Evolutionary conservation across 1,140 invertebrate species (phyloP).

Genomic region (Ctenoplectra terminalis): DNA sequence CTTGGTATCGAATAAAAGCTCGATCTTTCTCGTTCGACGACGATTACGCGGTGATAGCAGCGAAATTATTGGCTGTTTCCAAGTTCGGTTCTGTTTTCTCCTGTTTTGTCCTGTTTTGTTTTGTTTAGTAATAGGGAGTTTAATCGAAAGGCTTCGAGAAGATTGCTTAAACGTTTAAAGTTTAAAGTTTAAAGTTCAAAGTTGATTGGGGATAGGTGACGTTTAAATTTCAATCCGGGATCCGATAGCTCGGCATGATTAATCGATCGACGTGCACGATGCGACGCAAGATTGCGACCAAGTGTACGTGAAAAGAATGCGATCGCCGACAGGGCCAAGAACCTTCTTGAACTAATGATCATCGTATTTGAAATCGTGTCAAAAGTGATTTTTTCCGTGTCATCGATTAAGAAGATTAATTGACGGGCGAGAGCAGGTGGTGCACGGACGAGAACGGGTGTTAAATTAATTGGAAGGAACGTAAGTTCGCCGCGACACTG

Average conservation of each 20-base stretch:
- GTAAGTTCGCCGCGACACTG: not conserved
- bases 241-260: not conserved
- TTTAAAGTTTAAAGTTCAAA: too few relatives aligned
- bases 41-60: not conserved
- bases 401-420: constrained; percentile 11
- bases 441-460: not conserved
- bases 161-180: too few relatives aligned
- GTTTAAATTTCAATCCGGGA: too few relatives aligned
- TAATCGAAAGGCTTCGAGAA: too few relatives aligned
- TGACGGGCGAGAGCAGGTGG: not conserved
- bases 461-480: constrained; percentile 31
- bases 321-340: not conserved
- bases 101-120: not conserved
- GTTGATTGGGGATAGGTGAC: too few relatives aligned
- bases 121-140: too few relatives aligned
- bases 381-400: constrained; percentile 4
- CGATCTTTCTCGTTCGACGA: constrained; percentile 17
- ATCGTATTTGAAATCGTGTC: not conserved
- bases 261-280: not conserved
- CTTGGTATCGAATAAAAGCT: not conserved
- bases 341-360: constrained; percentile 2
- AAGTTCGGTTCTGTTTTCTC: not conserved
- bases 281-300: too few relatives aligned
- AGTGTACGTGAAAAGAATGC: not conserved
- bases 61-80: not conserved